Evolutionary conservation across 2,888 invertebrate genomes (phyloP).

Genomic region (Sepioteuthis lessoniana): DNA sequence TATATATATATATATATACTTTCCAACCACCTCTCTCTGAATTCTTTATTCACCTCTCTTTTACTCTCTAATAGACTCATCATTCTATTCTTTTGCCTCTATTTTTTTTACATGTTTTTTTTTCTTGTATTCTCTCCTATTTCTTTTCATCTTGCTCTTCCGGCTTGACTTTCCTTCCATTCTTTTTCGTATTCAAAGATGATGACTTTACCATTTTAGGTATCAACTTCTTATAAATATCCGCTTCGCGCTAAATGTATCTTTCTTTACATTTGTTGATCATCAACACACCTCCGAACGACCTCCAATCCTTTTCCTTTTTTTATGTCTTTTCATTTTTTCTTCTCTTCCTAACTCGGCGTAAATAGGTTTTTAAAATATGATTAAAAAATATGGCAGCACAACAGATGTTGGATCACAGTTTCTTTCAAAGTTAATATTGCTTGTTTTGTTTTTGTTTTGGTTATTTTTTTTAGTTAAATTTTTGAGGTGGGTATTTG

Average conservation of each 20-base stretch:
- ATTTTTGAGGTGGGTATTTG: neutral
- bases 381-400: neutral
- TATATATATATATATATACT: no score
- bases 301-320: neutral
- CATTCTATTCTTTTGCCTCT: no score
- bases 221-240: neutral
- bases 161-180: no score
- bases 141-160: no score
- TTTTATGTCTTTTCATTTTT: neutral
- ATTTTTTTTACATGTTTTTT: no score
- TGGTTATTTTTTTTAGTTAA: no score
- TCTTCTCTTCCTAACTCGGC: neutral
- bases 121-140: no score
- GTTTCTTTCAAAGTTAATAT: neutral
- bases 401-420: neutral
- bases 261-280: neutral
- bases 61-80: no score
- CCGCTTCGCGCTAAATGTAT: neutral
- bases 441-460: neutral
- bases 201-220: neutral
- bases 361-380: neutral
- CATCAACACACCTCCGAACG: neutral
- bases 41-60: no score
- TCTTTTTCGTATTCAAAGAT: neutral
- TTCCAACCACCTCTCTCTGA: no score